Evolutionary conservation across 2,113 vertebrate genomes (phyloP), one percentile per base, ranked within the genome.

Genomic region (Guaruba guarouba): DNA sequence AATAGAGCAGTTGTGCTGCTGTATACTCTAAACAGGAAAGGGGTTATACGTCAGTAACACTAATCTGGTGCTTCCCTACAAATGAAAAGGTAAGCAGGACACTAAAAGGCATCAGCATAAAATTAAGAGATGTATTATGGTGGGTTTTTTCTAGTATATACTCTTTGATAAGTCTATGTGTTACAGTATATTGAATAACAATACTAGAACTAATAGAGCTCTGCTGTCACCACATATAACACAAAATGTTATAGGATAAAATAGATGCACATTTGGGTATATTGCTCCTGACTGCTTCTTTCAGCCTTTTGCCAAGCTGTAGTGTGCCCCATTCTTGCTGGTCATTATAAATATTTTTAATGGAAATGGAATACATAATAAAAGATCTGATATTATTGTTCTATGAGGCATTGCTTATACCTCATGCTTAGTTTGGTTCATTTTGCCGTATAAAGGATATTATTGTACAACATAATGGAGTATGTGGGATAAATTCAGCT

Each of bases 351-450:
- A 75, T 92, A 93, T 51, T 92, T 95, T 82, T 71, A 75, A 79
- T 66, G 73, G 51, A 95, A 83, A 92, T 55, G 35, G 73, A 95
- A 92, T 62, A 92, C 39, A 88, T 31, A 84, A 78, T 73, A 79
- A 86, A 93, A 96, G 48, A 74, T 39, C 33, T 52, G 69, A 90
- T 92, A 81, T 67, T 83, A 77, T 23, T 93, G 71, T 86, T 96
- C 93, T 64, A 84, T 82, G 82, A 88, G 55, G 64, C 82, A 64
- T 55, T 84, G 48, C 76, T 92, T 88, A 96, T 80, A 82, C 35
- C 62, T 88, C 64, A 75, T 67, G 57, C 61, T 93, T 77, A 81
- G 61, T 4, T 86, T 64, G 52, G 61, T 24, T 92, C 43, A 25
- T 86, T 92, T 90, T 93, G 49, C 73, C 74, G 52, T 35, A 88